phyloP scores from a whole-genome alignment of 2,888 invertebrate genomes.

The Isotomurus palustris region DNA sequence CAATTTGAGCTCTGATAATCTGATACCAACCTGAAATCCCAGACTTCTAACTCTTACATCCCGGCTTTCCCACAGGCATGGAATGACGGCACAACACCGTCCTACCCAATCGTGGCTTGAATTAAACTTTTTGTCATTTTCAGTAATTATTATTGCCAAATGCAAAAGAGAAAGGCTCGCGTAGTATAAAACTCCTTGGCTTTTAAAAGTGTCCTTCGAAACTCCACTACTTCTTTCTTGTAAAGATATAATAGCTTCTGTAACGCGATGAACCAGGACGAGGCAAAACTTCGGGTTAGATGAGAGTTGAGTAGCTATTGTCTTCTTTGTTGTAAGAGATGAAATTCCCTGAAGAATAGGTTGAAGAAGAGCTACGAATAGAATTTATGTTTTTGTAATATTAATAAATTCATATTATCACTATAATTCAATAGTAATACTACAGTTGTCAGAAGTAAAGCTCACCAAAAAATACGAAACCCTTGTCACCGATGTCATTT shows the following conservation, averaged over 20 bases:
- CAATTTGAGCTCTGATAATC: not conserved
- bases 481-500: slow-evolving; percentile 23
- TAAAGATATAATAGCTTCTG: slow-evolving; percentile 27
- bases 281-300: slow-evolving; percentile 16
- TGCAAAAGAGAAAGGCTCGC: slow-evolving; percentile 33
- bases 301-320: slow-evolving; percentile 3
- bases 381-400: not conserved
- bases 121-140: slow-evolving; percentile 6
- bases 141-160: slow-evolving; percentile 17
- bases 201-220: slow-evolving; percentile 27
- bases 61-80: slow-evolving; percentile 28
- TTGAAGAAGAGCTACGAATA: slow-evolving; percentile 13
- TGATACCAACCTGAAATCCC: slow-evolving; percentile 30
- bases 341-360: slow-evolving; percentile 9
- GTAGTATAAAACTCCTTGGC: slow-evolving; percentile 31
- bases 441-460: too few relatives aligned
- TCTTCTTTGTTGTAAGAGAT: not conserved
- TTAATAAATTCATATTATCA: too few relatives aligned
- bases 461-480: slow-evolving; percentile 24
- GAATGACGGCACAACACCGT: slow-evolving; percentile 27
- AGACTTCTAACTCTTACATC: slow-evolving; percentile 25
- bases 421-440: too few relatives aligned
- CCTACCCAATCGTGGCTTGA: slow-evolving; percentile 32
- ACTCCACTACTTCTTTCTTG: slow-evolving; percentile 16
- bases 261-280: slow-evolving; percentile 23